Base-by-base conservation (phyloP, 2,113 vertebrate species). In the Gallinago media region DNA sequence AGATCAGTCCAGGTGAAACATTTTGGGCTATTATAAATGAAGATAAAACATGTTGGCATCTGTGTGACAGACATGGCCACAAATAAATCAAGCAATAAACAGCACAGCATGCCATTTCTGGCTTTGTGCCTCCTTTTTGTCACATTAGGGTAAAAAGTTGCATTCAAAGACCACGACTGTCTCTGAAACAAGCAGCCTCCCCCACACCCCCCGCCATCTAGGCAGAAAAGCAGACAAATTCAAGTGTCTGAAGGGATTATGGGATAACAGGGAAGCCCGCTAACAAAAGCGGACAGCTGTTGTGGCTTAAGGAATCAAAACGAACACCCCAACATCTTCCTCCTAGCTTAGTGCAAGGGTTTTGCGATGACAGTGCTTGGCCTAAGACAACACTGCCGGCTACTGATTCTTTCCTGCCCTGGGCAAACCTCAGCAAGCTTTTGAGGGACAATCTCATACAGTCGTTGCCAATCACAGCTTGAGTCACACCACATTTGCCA, bases 1-100 rank as follows among this genome's bases (percentile, higher is more conserved):
- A 3, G 29, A 75, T 79, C 81, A 93, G 76, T 23, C 65, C 96
- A 97, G 96, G 96, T 97, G 75, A 96, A 95, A 83, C 59, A 67
- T 94, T 96, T 12, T 74, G 72, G 86, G 63, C 32, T 50, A 44
- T n/a, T 93, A 46, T 63, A 96, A 97, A 97, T 96, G 94, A 96
- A 97, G 95, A 96, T 73, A 92, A 97, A 97, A 97, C 90, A 87
- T 79, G 80, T 16, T 96, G 96, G 94, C 95, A 96, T 94, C 79
- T 77, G 74, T 89, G 93, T 94, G 96, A 96, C 95, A 96, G 95
- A 96, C 68, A 87, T 42, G 88, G 94, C 72, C 95, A 87, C 97
- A 97, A 96, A 97, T 94, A 97, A 97, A 94, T 94, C 81, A 94
- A 89, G 91, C 94, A 95, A 96, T 95, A 97, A 97, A 96, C 89